Conservation (phyloP, 2,797 vertebrate species). For the Siniperca scherzeri region DNA sequence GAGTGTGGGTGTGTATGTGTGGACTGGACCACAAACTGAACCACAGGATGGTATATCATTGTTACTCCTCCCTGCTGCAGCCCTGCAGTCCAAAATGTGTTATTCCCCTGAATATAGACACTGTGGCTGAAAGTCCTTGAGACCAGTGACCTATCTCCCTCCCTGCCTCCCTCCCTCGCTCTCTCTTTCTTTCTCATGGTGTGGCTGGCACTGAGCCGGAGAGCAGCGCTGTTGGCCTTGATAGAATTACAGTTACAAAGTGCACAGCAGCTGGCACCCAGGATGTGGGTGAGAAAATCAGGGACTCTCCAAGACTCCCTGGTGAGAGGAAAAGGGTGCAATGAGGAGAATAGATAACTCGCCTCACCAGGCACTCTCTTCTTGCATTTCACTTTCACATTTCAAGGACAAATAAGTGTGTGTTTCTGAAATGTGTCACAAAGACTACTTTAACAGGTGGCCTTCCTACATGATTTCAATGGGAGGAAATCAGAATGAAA, state of each 20-base stretch:
- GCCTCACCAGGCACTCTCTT: too few species aligned
- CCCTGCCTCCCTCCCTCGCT: constrained; percentile 8
- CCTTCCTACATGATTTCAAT: neutral
- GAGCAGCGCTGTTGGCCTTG: constrained; percentile 40
- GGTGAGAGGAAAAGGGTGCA: constrained; percentile 28
- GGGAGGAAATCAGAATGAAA: neutral
- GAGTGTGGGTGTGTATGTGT: constrained; percentile 53
- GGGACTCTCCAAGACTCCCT: constrained; percentile 71
- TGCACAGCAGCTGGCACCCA: constrained; percentile 58
- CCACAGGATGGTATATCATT: constrained; percentile 68
- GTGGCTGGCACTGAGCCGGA: constrained; percentile 49
- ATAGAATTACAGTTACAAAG: constrained; percentile 58
- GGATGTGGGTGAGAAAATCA: constrained; percentile 61
- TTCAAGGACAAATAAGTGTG: constrained; percentile 25
- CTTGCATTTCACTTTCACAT: constrained; percentile 67
- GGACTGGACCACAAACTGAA: constrained; percentile 38
- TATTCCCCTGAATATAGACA: constrained; percentile 60
- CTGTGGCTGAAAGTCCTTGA: constrained; percentile 67
- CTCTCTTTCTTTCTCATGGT: constrained; percentile 42
- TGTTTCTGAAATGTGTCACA: constrained; percentile 18
- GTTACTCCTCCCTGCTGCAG: constrained; percentile 50
- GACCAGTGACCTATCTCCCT: constrained; percentile 40
- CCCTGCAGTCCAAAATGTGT: constrained; percentile 42
- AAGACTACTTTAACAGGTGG: constrained; percentile 11
- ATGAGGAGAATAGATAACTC: constrained; percentile 23